Conservation (phyloP, 2,888 invertebrate species). For the Anthophora plumipes region DNA sequence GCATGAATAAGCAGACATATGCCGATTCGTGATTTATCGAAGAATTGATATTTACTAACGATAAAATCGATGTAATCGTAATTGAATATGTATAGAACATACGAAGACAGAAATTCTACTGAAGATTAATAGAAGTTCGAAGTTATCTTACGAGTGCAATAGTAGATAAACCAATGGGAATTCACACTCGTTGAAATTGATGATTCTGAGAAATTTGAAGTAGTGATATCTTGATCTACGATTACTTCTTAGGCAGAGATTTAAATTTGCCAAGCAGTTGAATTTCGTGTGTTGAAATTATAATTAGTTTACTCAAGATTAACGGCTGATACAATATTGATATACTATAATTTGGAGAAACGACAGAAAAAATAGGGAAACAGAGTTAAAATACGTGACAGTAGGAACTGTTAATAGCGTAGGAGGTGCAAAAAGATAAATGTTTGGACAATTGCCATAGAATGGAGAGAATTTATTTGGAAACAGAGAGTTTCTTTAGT, state of each 20-base stretch:
- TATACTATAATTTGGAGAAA: background rate
- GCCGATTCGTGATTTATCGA: no score
- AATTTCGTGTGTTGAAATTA: background rate
- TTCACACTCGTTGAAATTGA: no score
- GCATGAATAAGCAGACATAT: no score
- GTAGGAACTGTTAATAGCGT: background rate
- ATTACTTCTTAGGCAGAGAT: background rate
- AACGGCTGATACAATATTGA: background rate
- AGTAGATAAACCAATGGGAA: no score
- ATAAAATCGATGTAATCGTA: no score
- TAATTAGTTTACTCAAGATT: no score
- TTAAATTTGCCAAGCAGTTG: background rate
- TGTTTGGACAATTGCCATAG: constrained; percentile 15
- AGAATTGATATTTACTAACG: no score
- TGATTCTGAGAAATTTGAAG: background rate
- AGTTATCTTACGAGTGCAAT: no score
- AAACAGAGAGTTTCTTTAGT: background rate
- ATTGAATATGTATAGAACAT: no score
- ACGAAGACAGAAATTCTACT: background rate
- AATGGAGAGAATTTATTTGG: background rate
- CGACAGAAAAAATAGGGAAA: background rate
- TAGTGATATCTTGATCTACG: background rate
- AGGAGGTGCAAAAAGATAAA: background rate
- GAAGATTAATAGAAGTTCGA: no score
- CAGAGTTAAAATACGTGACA: background rate